Conservation (phyloP, 1,140 invertebrate genomes). For the Nebria ingens region DNA sequence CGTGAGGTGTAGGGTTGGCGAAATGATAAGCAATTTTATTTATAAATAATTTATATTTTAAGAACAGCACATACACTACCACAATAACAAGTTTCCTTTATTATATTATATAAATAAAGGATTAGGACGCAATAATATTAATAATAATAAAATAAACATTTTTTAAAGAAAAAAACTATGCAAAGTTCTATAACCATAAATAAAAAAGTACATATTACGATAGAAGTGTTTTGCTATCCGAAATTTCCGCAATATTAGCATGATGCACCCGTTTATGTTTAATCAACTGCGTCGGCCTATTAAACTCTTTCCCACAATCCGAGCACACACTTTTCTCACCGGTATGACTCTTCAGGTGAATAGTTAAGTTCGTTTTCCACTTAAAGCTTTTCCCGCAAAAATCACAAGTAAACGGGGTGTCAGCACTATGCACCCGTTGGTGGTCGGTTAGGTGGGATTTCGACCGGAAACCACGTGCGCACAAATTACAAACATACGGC, state of each 20-base stretch:
- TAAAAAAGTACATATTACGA: too few species aligned
- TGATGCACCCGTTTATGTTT: neutral
- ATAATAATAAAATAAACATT: too few species aligned
- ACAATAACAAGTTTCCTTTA: too few species aligned
- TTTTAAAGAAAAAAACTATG: too few species aligned
- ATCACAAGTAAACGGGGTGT: conserved; percentile 21
- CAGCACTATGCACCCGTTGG: conserved; percentile 20
- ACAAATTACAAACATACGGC: conserved; percentile 21
- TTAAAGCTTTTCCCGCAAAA: conserved; percentile 19
- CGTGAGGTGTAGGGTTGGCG: too few species aligned
- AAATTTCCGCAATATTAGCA: neutral
- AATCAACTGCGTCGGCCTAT: neutral
- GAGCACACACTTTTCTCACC: neutral
- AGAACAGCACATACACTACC: too few species aligned
- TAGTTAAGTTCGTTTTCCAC: conserved; percentile 19
- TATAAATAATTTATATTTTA: too few species aligned
- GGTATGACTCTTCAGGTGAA: conserved; percentile 19
- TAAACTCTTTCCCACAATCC: neutral
- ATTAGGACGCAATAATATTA: too few species aligned
- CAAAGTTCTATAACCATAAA: too few species aligned
- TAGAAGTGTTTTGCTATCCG: neutral
- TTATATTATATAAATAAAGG: too few species aligned
- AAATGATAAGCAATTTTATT: too few species aligned
- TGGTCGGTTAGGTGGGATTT: conserved; percentile 23
- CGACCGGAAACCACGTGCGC: conserved; percentile 20